A percentile compares a stretch with the other conserved stretches of the same genome.
These are phyloP conservation scores for Lithophane semibrunnea DNA, from an alignment of 2,888 invertebrate species.

Conservation along the genomic window DNA sequence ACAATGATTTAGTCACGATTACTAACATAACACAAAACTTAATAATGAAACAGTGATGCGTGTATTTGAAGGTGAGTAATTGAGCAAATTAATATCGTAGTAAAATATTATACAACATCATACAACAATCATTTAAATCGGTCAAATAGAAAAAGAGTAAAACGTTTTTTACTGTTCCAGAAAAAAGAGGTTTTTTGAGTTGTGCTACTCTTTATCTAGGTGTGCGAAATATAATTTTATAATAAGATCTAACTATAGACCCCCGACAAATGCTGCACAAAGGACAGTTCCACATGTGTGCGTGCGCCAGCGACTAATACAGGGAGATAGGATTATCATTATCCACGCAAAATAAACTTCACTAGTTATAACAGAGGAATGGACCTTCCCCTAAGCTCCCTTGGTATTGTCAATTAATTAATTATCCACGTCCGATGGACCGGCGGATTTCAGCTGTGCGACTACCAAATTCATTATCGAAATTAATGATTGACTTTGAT, in stretches of 20 bases:
- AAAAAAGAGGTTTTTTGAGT: too few species aligned
- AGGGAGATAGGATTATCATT: slow-evolving; percentile 56
- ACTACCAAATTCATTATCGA: slow-evolving; percentile 81
- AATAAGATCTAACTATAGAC: neutral
- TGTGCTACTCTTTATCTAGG: too few species aligned
- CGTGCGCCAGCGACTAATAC: slow-evolving; percentile 54
- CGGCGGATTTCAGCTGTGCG: slow-evolving; percentile 66
- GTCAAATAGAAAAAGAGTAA: too few species aligned
- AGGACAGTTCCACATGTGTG: slow-evolving; percentile 20
- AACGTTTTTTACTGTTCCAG: too few species aligned
- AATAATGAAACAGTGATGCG: too few species aligned
- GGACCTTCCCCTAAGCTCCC: slow-evolving; percentile 62
- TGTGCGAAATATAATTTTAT: too few species aligned
- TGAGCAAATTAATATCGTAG: too few species aligned
- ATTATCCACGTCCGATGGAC: slow-evolving; percentile 81
- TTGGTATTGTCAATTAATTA: slow-evolving; percentile 86
- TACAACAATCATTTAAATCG: too few species aligned
- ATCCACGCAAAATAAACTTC: slow-evolving; percentile 77
- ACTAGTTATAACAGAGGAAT: slow-evolving; percentile 45
- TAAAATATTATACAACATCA: too few species aligned
- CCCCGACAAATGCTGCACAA: neutral
- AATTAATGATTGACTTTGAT: slow-evolving; percentile 81
- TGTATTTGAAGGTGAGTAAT: too few species aligned
- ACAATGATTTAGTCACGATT: too few species aligned
- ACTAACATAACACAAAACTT: too few species aligned